phyloP scores from a whole-genome alignment of 2,888 invertebrate genomes.

The Caenorhabditis sp. region DNA sequence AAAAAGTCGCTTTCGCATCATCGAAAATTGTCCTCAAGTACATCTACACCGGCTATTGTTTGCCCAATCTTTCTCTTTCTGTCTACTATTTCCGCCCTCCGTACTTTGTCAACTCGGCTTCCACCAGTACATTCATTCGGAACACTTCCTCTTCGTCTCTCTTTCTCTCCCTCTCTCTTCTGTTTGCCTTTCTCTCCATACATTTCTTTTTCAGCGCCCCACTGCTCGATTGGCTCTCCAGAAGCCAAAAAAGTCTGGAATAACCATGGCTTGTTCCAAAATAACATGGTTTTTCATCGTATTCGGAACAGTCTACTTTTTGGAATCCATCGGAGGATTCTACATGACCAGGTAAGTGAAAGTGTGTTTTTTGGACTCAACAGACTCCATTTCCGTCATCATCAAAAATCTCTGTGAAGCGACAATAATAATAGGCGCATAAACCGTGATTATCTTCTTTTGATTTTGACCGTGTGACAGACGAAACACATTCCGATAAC shows the following conservation, averaged over 20 bases:
- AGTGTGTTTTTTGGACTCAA: slow-evolving; percentile 13
- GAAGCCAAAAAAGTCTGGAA: slow-evolving; percentile 23
- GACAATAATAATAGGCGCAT: slow-evolving; percentile 36
- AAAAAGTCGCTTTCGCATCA: too few relatives aligned
- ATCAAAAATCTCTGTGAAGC: background rate
- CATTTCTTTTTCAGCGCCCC: slow-evolving; percentile 19
- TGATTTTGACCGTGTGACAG: slow-evolving; percentile 33
- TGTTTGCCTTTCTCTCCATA: slow-evolving; percentile 24
- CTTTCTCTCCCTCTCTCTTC: background rate
- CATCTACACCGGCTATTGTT: slow-evolving; percentile 6
- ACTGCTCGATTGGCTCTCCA: slow-evolving; percentile 26
- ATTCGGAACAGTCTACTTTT: slow-evolving; percentile 77
- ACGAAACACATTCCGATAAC: slow-evolving; percentile 7
- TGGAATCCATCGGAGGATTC: slow-evolving; percentile 79
- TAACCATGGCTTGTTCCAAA: slow-evolving; percentile 35
- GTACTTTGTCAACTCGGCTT: background rate
- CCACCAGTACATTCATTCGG: background rate
- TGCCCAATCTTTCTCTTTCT: background rate
- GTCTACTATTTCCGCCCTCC: too few relatives aligned
- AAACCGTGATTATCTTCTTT: slow-evolving; percentile 11
- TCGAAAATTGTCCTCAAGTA: background rate
- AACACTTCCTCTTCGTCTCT: background rate
- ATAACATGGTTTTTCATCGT: slow-evolving; percentile 71
- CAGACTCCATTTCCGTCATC: slow-evolving; percentile 14
- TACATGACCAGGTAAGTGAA: slow-evolving; percentile 77